Base-by-base conservation (phyloP, 2,888 invertebrate genomes). In the Crepidodera aurea region DNA sequence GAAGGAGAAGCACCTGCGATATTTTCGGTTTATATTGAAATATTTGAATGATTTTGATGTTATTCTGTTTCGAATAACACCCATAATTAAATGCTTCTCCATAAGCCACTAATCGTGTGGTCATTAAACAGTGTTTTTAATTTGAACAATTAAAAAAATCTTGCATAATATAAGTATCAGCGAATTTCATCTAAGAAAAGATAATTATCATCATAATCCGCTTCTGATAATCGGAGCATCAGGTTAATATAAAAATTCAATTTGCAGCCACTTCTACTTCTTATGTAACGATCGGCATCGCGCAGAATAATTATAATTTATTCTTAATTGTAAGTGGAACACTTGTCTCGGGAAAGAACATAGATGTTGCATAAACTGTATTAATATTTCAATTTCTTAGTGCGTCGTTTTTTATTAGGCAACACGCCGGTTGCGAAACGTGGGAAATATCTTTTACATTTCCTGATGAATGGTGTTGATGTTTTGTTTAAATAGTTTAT, bases 321-420 rank as follows among this genome's bases (percentile, higher is more conserved):
- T 42, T 54, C 29, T 54, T 54, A 19, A 54, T 54, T 54, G 29
- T 54, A 54, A 54, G 54, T 54, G 32, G 54, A 53, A 15, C 29
- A 44, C 42, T 13, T 4, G 42, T 53, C 29, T 54, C 32, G 54
- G 18, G 42, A 27, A 27, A 27, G n/a, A 32, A n/a, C 29, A 32
- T 27, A 34, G 1, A 12, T 15, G 40, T 53, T 53, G 53, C 53
- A 40, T 53, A 53, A 53, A 53, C 40, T 40, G 40, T 40, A 40
- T 40, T 40, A 40, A 40, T 40, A 40, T 40, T 15, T 37, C 37
- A 15, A 15, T 37, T 40, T 40, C 40, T 40, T 13, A 18, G 40
- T 18, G 40, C 15, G 16, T 40, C 12, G 40, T 40, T 40, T 40
- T 37, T 40, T 40, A 40, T 40, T 40, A 40, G 18, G 40, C 40